Evolutionary conservation across 2,113 vertebrate species (phyloP).

Genomic region (Benitochromis conjunctus): DNA sequence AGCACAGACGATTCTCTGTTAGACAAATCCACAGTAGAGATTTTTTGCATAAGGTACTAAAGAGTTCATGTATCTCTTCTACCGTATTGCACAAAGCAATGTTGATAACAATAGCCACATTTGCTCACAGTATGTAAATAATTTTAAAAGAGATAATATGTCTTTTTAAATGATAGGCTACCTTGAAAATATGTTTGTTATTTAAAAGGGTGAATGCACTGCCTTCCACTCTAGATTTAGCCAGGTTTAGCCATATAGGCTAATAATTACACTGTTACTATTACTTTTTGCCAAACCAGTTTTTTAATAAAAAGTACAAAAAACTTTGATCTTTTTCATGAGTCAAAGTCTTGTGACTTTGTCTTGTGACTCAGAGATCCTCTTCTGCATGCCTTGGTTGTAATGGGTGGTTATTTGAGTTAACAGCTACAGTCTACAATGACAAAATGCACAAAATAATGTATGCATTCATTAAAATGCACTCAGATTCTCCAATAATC

Average conservation of each 20-base stretch:
- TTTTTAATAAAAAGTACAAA: neutral
- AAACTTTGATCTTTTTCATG: neutral
- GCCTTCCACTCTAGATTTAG: too few relatives aligned
- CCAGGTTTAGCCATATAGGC: too few relatives aligned
- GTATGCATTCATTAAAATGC: constrained; percentile 9
- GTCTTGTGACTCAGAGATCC: neutral
- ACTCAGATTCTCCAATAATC: neutral
- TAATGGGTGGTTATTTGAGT: neutral
- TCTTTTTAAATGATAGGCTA: neutral
- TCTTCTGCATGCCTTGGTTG: neutral
- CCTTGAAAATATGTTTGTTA: neutral
- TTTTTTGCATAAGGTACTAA: neutral
- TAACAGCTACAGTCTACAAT: neutral
- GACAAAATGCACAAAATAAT: neutral
- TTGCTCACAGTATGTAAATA: neutral
- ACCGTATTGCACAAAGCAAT: too few relatives aligned
- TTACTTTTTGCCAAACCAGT: neutral
- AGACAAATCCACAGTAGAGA: too few relatives aligned
- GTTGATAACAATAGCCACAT: neutral
- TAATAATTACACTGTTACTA: too few relatives aligned
- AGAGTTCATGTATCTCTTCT: neutral
- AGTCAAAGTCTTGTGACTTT: neutral
- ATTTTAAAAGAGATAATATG: neutral
- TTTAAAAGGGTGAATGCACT: neutral
- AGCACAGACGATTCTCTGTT: neutral